Conservation (phyloP, 1,140 invertebrate genomes). For the Zaprionus vittiger region DNA sequence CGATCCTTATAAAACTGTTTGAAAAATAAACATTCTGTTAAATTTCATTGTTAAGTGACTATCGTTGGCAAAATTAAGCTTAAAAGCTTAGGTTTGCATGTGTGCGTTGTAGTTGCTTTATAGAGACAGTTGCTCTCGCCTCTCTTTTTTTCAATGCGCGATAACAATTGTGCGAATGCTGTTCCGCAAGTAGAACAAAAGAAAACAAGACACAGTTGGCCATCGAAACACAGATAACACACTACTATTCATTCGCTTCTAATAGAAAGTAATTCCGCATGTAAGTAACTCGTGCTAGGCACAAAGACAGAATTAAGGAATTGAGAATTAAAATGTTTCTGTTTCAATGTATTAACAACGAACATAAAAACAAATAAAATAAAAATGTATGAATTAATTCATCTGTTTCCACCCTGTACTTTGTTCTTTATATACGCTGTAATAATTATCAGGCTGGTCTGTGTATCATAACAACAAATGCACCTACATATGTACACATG, state of each 20-base stretch:
- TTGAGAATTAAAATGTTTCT: conserved; percentile 3
- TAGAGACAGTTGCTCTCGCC: conserved; percentile 9
- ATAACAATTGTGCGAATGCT: conserved; percentile 21
- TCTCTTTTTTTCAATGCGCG: conserved; percentile 13
- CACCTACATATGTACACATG: not conserved
- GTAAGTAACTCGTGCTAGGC: conserved; percentile 8
- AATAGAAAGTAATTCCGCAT: not conserved
- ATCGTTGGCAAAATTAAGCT: conserved; percentile 8
- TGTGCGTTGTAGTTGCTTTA: not conserved
- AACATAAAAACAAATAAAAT: not conserved
- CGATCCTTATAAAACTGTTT: conserved; percentile 61
- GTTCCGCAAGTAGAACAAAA: conserved; percentile 1
- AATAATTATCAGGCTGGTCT: not conserved
- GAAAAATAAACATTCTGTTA: conserved; percentile 66
- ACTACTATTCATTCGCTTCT: conserved; percentile 1
- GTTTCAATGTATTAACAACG: conserved; percentile 2
- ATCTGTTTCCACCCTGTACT: conserved; percentile 8
- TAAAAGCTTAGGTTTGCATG: conserved; percentile 21
- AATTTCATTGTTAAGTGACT: conserved; percentile 39
- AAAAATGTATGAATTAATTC: not conserved
- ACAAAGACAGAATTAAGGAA: not conserved
- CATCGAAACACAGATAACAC: not conserved
- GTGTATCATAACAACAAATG: conserved; percentile 1
- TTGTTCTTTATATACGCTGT: conserved; percentile 19
- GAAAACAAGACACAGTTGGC: conserved; percentile 8